phyloP scores from a whole-genome alignment of 2,888 invertebrate species.

The Caprella mutica region DNA sequence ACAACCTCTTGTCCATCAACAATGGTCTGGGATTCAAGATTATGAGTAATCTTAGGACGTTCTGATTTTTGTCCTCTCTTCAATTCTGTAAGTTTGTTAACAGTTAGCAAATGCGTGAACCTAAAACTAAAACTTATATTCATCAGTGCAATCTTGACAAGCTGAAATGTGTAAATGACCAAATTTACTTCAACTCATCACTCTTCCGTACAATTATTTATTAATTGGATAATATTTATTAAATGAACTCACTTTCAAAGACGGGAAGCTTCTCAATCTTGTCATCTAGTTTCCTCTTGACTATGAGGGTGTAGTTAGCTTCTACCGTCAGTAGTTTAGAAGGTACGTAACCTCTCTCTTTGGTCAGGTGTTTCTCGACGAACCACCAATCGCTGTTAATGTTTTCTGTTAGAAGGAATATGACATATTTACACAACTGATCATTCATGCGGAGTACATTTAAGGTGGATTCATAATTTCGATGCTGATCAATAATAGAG shows the following conservation, averaged over 20 bases:
- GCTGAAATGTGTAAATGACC: no score
- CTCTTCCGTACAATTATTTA: no score
- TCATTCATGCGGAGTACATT: no score
- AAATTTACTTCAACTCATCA: no score
- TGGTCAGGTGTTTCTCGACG: conserved; percentile 73
- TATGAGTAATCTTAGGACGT: conserved; percentile 74
- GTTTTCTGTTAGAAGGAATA: conserved; percentile 55
- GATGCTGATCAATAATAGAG: no score
- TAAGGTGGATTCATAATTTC: no score
- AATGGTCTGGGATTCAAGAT: conserved; percentile 63
- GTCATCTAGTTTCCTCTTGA: conserved; percentile 77
- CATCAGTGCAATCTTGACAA: no score
- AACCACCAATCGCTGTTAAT: conserved; percentile 88
- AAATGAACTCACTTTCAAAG: conserved; percentile 80
- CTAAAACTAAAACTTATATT: no score
- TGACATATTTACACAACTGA: no score
- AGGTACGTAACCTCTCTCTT: conserved; percentile 89
- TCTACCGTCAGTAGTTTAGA: conserved; percentile 76
- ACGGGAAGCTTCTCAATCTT: conserved; percentile 83
- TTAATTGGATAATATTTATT: no score
- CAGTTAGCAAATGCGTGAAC: no score
- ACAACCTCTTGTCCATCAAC: conserved; percentile 88
- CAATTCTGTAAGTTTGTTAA: conserved; percentile 67
- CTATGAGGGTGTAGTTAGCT: conserved; percentile 63
- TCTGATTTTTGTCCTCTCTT: conserved; percentile 55